phyloP scores from a whole-genome alignment of 2,113 vertebrate species.

The Periophthalmodon schlosseri region DNA sequence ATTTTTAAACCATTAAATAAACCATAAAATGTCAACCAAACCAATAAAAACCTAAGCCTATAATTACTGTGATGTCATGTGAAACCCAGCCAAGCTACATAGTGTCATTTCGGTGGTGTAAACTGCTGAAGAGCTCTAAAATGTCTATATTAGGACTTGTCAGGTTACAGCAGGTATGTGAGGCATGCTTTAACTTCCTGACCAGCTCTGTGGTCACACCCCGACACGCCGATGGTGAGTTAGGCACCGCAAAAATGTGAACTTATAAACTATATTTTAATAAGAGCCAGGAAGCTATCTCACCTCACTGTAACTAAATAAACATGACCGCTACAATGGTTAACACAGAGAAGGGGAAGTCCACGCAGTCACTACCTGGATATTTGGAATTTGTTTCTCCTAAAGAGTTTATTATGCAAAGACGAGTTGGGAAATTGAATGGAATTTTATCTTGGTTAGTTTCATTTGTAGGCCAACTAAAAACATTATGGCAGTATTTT shows the following conservation, averaged over 20 bases:
- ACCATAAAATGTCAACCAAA: neutral
- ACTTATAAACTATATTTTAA: slow-evolving; percentile 15
- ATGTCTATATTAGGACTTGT: slow-evolving; percentile 53
- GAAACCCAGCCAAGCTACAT: neutral
- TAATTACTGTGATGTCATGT: neutral
- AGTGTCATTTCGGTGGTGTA: slow-evolving; percentile 15
- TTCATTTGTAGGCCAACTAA: neutral
- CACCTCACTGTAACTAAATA: slow-evolving; percentile 1
- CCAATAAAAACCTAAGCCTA: neutral
- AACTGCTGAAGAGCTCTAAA: slow-evolving; percentile 14
- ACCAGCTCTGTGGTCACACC: slow-evolving; percentile 23
- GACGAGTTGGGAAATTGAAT: neutral
- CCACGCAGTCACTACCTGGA: neutral
- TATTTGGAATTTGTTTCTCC: neutral
- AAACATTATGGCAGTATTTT: neutral
- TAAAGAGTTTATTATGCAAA: neutral
- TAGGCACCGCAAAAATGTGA: slow-evolving; percentile 25
- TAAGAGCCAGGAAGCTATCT: slow-evolving; percentile 6
- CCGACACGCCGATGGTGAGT: slow-evolving; percentile 23
- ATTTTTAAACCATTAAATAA: too few relatives aligned
- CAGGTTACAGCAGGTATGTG: slow-evolving; percentile 54
- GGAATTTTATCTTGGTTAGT: neutral
- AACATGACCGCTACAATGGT: neutral
- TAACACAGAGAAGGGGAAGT: neutral
- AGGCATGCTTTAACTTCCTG: slow-evolving; percentile 58